Base-by-base conservation (phyloP, 53 echinoderm and acorn worm species). In the Echinometra lucunter region DNA sequence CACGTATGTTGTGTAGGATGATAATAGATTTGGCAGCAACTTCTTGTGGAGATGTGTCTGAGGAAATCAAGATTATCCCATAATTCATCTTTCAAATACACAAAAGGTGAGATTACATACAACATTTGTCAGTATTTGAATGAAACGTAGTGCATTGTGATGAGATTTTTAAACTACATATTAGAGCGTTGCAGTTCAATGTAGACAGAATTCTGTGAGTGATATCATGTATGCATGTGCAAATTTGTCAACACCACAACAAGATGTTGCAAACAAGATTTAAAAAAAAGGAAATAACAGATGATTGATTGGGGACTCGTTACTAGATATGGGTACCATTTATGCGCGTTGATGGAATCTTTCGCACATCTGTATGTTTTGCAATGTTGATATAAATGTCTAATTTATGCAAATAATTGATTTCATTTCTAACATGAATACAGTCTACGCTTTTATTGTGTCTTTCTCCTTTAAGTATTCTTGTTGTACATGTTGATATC, bases 61-160 rank as follows among this genome's bases (percentile, higher is more conserved):
- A 78, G 78, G 78, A 78, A 78, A 78, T 78, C 78, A 42, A 78
- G 78, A 78, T 78, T 78, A 78, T 78, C 78, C 42, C 78, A 40
- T 78, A 78, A 74, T 78, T 42, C 40, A 21, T 78, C 78, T 38
- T 78, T 35, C 42, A 40, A 19, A 13, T 4, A 42, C 42, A 78
- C 78, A 78, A 78, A 78, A 78, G 78, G 23, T 21, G 18, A 8
- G 78, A 78, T 78, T 78, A 42, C 30, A 78, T n/a, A n/a, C n/a
- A n/a, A n/a, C 69, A 78, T 78, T 78, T 63, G 63, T 63, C 5
- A 63, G 63, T 63, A 78, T 78, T 18, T 69, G 0, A 69, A 69
- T 69, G 69, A 69, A 69, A 18, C 19, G 63, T 1, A 16, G 19
- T 4, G 21, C 63, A 53, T 4, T 53, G 53, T 53, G 8, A 53